Percentiles rank a stretch among this genome's conserved stretches.
phyloP scores from a whole-genome alignment of 2,797 vertebrate genomes.

The Coilia nasus region DNA sequence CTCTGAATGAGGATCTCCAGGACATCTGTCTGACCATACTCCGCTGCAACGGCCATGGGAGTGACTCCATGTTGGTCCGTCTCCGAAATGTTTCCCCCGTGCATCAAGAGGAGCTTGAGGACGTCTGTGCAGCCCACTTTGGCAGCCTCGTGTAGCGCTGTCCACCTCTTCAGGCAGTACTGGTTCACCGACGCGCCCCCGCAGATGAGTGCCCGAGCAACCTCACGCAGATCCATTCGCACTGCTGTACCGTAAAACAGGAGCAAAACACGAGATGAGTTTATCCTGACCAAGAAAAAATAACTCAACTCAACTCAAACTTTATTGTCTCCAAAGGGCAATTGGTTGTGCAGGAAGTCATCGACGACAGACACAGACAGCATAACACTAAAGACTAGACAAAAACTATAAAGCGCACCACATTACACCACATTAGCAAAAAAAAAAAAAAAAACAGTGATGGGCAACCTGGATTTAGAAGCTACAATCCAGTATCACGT shows the following conservation, averaged over 20 bases:
- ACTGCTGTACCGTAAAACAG: constrained; percentile 68
- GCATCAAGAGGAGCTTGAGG: constrained; percentile 78
- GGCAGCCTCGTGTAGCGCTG: constrained; percentile 85
- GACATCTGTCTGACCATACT: constrained; percentile 78
- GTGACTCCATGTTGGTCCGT: constrained; percentile 80
- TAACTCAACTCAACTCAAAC: too few relatives aligned
- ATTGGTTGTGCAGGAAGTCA: too few relatives aligned
- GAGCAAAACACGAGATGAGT: neutral
- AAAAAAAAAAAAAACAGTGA: too few relatives aligned
- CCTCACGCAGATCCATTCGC: constrained; percentile 74
- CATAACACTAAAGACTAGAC: too few relatives aligned
- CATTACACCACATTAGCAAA: too few relatives aligned
- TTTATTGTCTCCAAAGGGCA: too few relatives aligned
- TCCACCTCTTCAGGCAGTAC: constrained; percentile 80
- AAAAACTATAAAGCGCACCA: too few relatives aligned
- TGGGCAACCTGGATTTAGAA: too few relatives aligned
- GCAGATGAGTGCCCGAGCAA: constrained; percentile 75
- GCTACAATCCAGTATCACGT: too few relatives aligned
- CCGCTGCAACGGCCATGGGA: constrained; percentile 80
- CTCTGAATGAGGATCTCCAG: constrained; percentile 86
- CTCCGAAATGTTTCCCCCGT: constrained; percentile 76
- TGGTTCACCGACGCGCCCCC: constrained; percentile 80
- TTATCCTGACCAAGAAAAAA: too few relatives aligned
- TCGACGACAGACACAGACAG: too few relatives aligned
- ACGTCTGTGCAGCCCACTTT: constrained; percentile 79